Percentiles rank a stretch among this genome's conserved stretches.
Conservation (phyloP, 2,888 invertebrate species). For the Panzeria rudis region DNA sequence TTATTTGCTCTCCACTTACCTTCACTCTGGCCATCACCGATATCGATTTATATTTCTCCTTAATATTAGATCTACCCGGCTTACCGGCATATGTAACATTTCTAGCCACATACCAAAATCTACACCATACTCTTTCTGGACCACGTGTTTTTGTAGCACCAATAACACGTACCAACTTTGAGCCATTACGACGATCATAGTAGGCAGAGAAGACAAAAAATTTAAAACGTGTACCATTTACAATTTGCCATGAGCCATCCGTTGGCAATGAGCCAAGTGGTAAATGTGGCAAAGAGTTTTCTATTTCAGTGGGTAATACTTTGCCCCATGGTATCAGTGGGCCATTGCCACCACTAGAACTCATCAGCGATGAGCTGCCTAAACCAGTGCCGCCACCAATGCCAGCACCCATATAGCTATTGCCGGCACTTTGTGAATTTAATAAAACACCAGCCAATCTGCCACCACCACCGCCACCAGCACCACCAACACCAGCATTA, state of each 20-base stretch:
- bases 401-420: constrained; percentile 67
- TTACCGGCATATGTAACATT: constrained; percentile 56
- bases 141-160: constrained; percentile 95
- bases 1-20: constrained; percentile 81
- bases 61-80: constrained; percentile 60
- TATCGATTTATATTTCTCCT: constrained; percentile 84
- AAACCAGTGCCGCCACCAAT: constrained; percentile 72
- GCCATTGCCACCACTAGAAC: constrained; percentile 74
- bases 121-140: constrained; percentile 92
- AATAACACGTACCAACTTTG: constrained; percentile 89
- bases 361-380: constrained; percentile 41
- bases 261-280: constrained; percentile 88
- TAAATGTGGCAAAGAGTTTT: constrained; percentile 85
- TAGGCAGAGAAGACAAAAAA: constrained; percentile 97
- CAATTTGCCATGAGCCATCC: constrained; percentile 90
- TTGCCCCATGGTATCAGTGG: constrained; percentile 83
- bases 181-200: constrained; percentile 89
- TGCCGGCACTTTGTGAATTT: constrained; percentile 74
- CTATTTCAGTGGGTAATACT: constrained; percentile 82
- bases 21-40: constrained; percentile 91
- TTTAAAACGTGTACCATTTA: constrained; percentile 87
- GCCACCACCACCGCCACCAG: constrained; percentile 67
- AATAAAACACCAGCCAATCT: constrained; percentile 79
- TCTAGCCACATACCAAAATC: constrained; percentile 88
- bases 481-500: constrained; percentile 59